Evolutionary conservation across 1,140 invertebrate genomes (phyloP).

Genomic region (Conopomorpha cramerella): DNA sequence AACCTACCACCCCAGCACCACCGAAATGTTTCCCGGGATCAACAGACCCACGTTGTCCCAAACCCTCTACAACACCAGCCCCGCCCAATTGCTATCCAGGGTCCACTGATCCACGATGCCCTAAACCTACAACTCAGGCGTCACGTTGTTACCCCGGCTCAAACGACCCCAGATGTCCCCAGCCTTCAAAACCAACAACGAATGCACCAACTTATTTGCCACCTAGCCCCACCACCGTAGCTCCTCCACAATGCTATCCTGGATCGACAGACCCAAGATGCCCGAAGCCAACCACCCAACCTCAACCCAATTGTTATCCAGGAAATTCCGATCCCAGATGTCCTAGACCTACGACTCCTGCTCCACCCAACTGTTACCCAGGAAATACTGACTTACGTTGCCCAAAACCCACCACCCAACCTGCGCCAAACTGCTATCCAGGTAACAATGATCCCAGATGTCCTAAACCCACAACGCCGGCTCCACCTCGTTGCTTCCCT

Average conservation of each 20-base stretch:
- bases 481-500: slow-evolving; percentile 19
- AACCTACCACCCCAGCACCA: slow-evolving; percentile 7
- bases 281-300: slow-evolving; percentile 9
- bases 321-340: slow-evolving; percentile 22
- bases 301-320: slow-evolving; percentile 15
- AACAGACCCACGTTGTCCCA: slow-evolving; percentile 19
- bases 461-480: slow-evolving; percentile 11
- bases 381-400: slow-evolving; percentile 37
- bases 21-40: slow-evolving; percentile 30
- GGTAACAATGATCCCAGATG: slow-evolving; percentile 42
- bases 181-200: slow-evolving; percentile 14
- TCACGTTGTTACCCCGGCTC: slow-evolving; percentile 45
- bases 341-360: slow-evolving; percentile 6
- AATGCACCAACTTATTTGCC: slow-evolving; percentile 10
- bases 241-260: slow-evolving; percentile 17
- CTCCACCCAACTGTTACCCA: slow-evolving; percentile 15
- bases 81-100: slow-evolving; percentile 25
- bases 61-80: slow-evolving; percentile 11
- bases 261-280: slow-evolving; percentile 40
- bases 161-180: slow-evolving; percentile 40
- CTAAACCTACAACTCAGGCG: slow-evolving; percentile 12
- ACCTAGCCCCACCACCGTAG: slow-evolving; percentile 10
- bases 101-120: slow-evolving; percentile 26
- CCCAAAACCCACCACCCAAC: slow-evolving; percentile 16
- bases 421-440: slow-evolving; percentile 35